Conservation (phyloP, 2,797 vertebrate species). For the Molossus alvarezi region DNA sequence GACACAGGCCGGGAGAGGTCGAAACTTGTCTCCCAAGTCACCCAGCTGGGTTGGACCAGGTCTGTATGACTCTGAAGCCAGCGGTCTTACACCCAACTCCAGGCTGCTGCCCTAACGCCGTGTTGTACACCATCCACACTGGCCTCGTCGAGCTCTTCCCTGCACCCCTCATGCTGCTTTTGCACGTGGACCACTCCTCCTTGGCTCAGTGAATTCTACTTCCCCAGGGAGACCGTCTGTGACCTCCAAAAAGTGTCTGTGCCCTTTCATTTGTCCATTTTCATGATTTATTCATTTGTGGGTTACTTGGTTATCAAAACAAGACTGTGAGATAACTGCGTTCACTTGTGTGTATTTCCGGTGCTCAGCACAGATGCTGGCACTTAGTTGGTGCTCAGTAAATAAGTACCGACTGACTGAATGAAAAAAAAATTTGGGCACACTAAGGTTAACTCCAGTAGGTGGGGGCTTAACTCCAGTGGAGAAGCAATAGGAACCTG, state of each 20-base stretch:
- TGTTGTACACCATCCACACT: neutral
- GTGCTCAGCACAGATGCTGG: neutral
- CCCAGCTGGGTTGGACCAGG: neutral
- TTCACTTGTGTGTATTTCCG: neutral
- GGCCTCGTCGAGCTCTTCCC: neutral
- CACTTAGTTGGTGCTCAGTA: neutral
- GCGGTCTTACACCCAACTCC: neutral
- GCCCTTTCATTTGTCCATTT: conserved; percentile 8
- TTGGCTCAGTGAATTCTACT: neutral
- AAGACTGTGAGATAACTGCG: neutral
- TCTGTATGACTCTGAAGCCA: neutral
- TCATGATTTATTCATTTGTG: neutral
- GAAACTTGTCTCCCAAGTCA: neutral
- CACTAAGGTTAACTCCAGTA: neutral
- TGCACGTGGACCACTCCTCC: neutral
- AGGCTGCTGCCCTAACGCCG: neutral
- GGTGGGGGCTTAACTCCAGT: neutral
- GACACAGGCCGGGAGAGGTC: neutral
- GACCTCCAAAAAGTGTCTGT: neutral
- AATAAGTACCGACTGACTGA: neutral
- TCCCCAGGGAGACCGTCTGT: neutral
- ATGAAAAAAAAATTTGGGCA: neutral
- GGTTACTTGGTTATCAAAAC: neutral
- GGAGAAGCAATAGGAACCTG: neutral
- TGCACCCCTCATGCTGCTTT: neutral